phyloP scores from a whole-genome alignment of 2,113 vertebrate genomes.

The Heliornis fulica region DNA sequence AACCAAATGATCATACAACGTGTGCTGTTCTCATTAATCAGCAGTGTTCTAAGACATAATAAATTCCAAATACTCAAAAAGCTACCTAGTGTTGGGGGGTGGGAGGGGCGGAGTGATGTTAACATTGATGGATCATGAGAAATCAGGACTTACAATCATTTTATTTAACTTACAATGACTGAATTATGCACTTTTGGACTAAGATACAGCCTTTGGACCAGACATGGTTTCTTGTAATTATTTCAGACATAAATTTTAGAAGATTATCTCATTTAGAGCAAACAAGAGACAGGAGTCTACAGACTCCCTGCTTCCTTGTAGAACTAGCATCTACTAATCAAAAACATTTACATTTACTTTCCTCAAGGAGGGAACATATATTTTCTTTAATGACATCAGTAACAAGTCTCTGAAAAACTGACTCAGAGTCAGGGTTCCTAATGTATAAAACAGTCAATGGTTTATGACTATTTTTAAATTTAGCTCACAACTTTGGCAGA shows the following conservation, averaged over 20 bases:
- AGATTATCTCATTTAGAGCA: constrained; percentile 42
- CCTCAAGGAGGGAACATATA: not conserved
- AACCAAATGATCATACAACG: not conserved
- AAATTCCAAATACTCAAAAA: not conserved
- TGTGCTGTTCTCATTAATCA: not conserved
- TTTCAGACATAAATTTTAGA: constrained; percentile 19
- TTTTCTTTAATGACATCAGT: not conserved
- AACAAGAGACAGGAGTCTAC: constrained; percentile 1
- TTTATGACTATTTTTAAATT: not conserved
- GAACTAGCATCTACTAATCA: not conserved
- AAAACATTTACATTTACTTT: constrained; percentile 9
- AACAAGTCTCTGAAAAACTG: not conserved
- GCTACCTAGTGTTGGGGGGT: not conserved
- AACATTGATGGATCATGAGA: not conserved
- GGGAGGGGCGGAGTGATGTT: not conserved
- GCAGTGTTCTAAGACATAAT: not conserved
- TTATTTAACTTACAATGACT: not conserved
- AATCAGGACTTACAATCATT: not conserved
- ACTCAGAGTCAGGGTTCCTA: not conserved
- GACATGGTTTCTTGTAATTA: constrained; percentile 1
- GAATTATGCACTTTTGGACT: not conserved
- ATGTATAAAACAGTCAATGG: not conserved
- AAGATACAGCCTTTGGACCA: not conserved
- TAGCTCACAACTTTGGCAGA: not conserved
- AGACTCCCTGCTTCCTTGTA: not conserved